Conservation (phyloP, 2,888 invertebrate genomes). For the Caenorhabditis becei region DNA sequence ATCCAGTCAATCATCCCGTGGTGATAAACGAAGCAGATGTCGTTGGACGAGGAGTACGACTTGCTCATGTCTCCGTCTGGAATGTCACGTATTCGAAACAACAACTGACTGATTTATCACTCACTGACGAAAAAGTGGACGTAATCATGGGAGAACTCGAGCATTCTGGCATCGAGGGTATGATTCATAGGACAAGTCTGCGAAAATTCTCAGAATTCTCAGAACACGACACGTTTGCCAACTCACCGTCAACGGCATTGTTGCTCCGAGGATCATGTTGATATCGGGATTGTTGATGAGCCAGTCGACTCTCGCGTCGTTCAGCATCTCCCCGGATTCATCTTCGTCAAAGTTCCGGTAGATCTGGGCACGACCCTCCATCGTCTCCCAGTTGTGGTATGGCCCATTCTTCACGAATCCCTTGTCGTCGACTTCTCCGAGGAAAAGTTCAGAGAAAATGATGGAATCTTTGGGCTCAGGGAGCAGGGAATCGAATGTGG, state of each 20-base stretch:
- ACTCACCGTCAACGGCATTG: slow-evolving; percentile 65
- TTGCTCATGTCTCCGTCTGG: slow-evolving; percentile 75
- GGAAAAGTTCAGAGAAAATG: slow-evolving; percentile 81
- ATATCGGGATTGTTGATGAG: slow-evolving; percentile 62
- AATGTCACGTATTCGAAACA: not conserved
- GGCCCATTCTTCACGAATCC: slow-evolving; percentile 82
- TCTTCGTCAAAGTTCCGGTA: slow-evolving; percentile 64
- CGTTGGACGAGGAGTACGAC: slow-evolving; percentile 80
- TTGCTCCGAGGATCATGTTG: slow-evolving; percentile 64
- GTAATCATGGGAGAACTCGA: slow-evolving; percentile 80
- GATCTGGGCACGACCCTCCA: slow-evolving; percentile 73
- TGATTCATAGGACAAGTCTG: slow-evolving; percentile 71
- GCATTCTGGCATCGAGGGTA: slow-evolving; percentile 75
- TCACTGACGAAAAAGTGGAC: slow-evolving; percentile 79
- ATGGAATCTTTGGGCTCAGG: slow-evolving; percentile 81
- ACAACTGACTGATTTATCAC: not conserved
- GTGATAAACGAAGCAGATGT: slow-evolving; percentile 82
- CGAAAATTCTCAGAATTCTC: no score
- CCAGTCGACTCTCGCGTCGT: slow-evolving; percentile 75
- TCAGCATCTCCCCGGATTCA: slow-evolving; percentile 73
- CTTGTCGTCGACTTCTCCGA: slow-evolving; percentile 79
- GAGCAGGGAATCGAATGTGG: slow-evolving; percentile 81
- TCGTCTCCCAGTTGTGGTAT: slow-evolving; percentile 81
- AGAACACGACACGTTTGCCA: no score
- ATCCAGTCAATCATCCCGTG: slow-evolving; percentile 82